Base-by-base conservation (phyloP, 2,797 vertebrate species). In the Zalophus californianus region DNA sequence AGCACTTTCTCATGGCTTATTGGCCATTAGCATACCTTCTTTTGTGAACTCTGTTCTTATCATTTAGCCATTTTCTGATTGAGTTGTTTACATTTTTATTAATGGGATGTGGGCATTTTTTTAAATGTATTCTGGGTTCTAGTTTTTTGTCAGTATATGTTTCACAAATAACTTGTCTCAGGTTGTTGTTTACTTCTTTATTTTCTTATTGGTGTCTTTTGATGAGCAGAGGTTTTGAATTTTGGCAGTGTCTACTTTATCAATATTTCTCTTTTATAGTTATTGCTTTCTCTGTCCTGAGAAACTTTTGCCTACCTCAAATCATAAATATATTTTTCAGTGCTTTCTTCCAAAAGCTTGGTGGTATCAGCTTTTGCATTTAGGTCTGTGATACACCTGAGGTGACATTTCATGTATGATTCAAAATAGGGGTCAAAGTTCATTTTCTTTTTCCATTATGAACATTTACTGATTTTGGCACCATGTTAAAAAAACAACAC, bases 191-290 rank as follows among this genome's bases (percentile, higher is more conserved):
- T 78, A 23, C 38, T 10, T 86, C 18, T 84, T 84, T 90, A 70
- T 90, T 87, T 95, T 82, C n/a, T 85, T 77, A 41, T 18, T 73
- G 60, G 18, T 75, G 16, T 96, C 62, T 96, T 90, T 80, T 41
- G n/a, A 66, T 75, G 18, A 85, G 32, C 25, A 91, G 70, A 88
- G 78, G 32, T 73, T 68, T 89, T 88, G 48, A 50, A 70, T 85
- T 92, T 96, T 77, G 35, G 18, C 38, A 13, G 32, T 72, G 15
- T 80, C 68, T 86, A 20, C 58, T 75, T 66, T 70, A 48, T 77
- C 72, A 8, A 0, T 73, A 48, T 73, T 86, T 95, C 75, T 9
- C 9, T 91, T 80, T 66, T n/a, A 73, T 68, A 66, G 18, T 41
- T 90, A 62, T 32, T 85, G 25, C 27, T 75, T 58, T 90, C 27